phyloP scores from a whole-genome alignment of 2,113 vertebrate genomes.

The Pagrus major region DNA sequence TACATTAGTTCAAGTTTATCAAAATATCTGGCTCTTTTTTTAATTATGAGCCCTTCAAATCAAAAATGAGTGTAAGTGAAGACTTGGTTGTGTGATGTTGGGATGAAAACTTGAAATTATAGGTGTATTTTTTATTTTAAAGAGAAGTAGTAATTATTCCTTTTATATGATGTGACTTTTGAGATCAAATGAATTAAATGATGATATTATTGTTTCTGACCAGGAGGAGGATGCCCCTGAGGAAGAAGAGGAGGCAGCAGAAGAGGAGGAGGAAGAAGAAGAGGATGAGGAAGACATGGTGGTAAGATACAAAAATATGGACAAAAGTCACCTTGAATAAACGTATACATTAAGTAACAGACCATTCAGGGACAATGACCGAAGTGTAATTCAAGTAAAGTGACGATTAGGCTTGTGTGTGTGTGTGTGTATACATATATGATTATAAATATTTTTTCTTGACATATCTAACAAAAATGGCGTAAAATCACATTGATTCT shows the following conservation, averaged over 20 bases:
- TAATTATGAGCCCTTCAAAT: not conserved
- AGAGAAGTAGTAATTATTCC: too few relatives aligned
- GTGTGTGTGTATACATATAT: too few relatives aligned
- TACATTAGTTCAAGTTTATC: not conserved
- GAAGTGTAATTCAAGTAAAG: not conserved
- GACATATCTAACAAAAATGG: too few relatives aligned
- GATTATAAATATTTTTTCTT: too few relatives aligned
- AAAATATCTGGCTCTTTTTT: not conserved
- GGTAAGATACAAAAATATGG: slow-evolving; percentile 68
- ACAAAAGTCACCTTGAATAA: not conserved
- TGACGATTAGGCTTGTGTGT: not conserved
- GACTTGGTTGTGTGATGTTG: too few relatives aligned
- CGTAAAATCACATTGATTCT: too few relatives aligned
- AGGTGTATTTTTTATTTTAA: too few relatives aligned
- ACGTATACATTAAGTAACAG: too few relatives aligned
- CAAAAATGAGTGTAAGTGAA: too few relatives aligned
- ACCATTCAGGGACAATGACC: too few relatives aligned
- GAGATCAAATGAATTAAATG: not conserved
- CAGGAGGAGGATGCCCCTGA: slow-evolving; percentile 69
- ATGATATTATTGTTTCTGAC: not conserved
- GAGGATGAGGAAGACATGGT: slow-evolving; percentile 76
- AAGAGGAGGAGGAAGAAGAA: slow-evolving; percentile 73
- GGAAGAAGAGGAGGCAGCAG: slow-evolving; percentile 73
- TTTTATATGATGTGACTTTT: too few relatives aligned
- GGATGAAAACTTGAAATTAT: too few relatives aligned